Conservation (phyloP, 2,888 invertebrate species). For the Yponomeuta plumbellus region DNA sequence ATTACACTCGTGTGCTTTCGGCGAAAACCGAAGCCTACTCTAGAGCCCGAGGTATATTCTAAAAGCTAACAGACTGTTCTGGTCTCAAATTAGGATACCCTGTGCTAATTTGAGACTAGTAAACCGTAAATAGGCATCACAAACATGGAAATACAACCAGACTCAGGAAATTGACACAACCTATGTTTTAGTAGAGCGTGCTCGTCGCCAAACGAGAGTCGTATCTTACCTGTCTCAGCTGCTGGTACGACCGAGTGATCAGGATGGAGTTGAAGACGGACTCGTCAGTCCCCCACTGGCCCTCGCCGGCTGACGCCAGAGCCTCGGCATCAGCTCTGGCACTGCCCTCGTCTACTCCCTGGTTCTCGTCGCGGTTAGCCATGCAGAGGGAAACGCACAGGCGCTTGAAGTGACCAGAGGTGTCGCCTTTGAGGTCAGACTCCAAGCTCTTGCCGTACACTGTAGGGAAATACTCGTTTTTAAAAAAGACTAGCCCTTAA, state of each 20-base stretch:
- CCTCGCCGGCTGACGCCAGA: constrained; percentile 85
- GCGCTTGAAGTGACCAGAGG: constrained; percentile 96
- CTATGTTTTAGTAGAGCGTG: neutral
- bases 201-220: neutral
- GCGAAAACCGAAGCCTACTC: too few relatives aligned
- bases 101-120: too few relatives aligned
- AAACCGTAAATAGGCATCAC: too few relatives aligned
- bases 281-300: constrained; percentile 94
- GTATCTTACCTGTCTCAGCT: constrained; percentile 80
- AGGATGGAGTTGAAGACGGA: constrained; percentile 91
- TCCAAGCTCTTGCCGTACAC: constrained; percentile 90
- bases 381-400: constrained; percentile 91
- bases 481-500: neutral
- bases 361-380: constrained; percentile 94
- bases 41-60: too few relatives aligned
- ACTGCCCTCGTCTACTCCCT: constrained; percentile 86
- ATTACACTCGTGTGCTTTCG: too few relatives aligned
- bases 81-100: too few relatives aligned
- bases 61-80: too few relatives aligned
- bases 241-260: constrained; percentile 91
- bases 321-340: constrained; percentile 90
- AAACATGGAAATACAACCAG: too few relatives aligned
- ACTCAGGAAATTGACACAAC: too few relatives aligned
- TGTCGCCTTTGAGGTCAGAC: constrained; percentile 92
- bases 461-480: constrained; percentile 38